Conservation (phyloP, 2,888 invertebrate species). For the Galerucella calmariensis region DNA sequence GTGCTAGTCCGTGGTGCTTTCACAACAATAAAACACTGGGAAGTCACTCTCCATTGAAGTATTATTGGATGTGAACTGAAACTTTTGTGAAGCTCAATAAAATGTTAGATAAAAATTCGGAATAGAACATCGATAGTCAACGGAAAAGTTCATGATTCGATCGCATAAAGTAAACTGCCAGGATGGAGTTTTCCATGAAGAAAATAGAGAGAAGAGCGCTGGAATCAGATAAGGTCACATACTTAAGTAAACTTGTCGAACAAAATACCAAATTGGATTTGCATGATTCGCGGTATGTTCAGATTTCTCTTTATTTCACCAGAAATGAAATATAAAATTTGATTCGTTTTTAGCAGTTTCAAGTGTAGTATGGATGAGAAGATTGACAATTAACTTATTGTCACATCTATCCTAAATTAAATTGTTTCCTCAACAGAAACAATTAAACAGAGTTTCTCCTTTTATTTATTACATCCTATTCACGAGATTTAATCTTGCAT, state of each 20-base stretch:
- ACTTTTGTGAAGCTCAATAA: not conserved
- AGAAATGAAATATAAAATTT: not conserved
- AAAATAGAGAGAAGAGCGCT: not conserved
- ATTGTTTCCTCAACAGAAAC: not conserved
- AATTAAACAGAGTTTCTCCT: not conserved
- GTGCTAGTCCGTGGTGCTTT: no score
- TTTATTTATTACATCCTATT: not conserved
- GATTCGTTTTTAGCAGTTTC: not conserved
- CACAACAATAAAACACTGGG: no score
- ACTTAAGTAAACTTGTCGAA: not conserved
- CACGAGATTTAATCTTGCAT: not conserved
- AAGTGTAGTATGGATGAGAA: not conserved
- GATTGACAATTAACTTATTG: not conserved
- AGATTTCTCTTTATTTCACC: not conserved
- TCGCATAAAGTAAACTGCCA: not conserved
- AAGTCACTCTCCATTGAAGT: no score
- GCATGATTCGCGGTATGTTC: slow-evolving; percentile 5
- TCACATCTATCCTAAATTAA: not conserved
- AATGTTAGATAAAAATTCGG: not conserved
- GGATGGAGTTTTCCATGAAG: not conserved
- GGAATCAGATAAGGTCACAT: not conserved
- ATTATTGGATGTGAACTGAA: not conserved
- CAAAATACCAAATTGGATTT: slow-evolving; percentile 6
- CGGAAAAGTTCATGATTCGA: not conserved
- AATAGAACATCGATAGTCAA: not conserved